Percentiles rank a stretch among this genome's conserved stretches.
Evolutionary conservation across 2,113 vertebrate genomes (phyloP).

Genomic region (Sphaerodactylus townsendi): DNA sequence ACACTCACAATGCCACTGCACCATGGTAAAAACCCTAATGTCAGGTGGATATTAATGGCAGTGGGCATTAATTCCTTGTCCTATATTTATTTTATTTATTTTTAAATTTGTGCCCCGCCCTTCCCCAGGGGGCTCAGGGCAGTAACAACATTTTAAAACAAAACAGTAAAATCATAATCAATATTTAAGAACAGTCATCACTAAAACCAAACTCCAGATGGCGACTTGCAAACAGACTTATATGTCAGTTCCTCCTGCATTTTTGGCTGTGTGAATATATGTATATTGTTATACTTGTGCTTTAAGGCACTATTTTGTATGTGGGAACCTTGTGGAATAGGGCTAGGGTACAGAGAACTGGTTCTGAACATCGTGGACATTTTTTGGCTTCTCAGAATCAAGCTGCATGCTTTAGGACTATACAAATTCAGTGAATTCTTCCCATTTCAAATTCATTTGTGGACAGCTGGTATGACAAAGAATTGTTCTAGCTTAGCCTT

Average conservation of each 20-base stretch:
- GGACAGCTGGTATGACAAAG: neutral
- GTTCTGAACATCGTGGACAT: neutral
- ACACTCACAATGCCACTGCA: neutral
- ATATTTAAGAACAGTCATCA: no score
- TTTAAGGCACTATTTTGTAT: slow-evolving; percentile 22
- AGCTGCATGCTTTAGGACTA: neutral
- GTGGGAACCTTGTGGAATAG: neutral
- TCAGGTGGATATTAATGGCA: neutral
- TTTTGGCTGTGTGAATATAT: slow-evolving; percentile 15
- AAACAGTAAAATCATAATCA: no score
- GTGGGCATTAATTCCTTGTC: neutral
- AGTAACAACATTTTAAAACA: no score
- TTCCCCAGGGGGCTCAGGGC: no score
- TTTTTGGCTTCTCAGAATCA: neutral
- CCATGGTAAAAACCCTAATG: neutral
- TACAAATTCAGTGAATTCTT: neutral
- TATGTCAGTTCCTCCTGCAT: neutral
- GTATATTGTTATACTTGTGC: neutral
- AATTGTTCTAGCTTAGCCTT: neutral
- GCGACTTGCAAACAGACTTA: no score
- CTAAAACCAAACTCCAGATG: no score
- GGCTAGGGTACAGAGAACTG: neutral
- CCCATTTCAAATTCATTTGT: neutral
- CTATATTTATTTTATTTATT: no score
- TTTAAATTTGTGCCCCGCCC: no score